Conservation (phyloP, 2,113 vertebrate species). For the Clinocottus analis region DNA sequence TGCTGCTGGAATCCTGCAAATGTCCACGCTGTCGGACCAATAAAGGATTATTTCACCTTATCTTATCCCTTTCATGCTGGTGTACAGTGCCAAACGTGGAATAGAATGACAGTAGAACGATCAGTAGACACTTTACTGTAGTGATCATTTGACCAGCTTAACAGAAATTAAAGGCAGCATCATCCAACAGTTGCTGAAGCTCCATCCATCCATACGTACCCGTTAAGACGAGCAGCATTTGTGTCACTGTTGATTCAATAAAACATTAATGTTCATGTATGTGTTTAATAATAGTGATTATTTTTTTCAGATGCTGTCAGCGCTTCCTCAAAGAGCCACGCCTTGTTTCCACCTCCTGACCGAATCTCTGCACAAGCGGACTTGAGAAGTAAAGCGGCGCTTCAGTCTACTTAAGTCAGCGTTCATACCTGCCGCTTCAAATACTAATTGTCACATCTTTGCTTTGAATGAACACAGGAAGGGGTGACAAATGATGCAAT, state of each 20-base stretch:
- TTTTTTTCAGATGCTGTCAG: background rate
- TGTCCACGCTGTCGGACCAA: too few species aligned
- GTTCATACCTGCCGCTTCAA: conserved; percentile 10
- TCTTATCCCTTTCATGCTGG: background rate
- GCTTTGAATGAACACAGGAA: conserved; percentile 22
- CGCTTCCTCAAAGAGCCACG: background rate
- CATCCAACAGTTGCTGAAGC: background rate
- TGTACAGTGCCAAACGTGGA: background rate
- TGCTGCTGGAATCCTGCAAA: too few species aligned
- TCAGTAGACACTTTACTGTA: background rate
- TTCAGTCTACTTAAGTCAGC: background rate
- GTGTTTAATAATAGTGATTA: background rate
- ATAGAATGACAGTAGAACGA: background rate
- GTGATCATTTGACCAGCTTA: background rate
- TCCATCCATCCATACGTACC: background rate
- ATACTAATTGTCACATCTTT: conserved; percentile 30
- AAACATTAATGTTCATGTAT: background rate
- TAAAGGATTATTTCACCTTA: background rate
- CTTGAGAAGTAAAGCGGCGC: background rate
- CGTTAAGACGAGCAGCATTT: background rate
- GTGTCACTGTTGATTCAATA: background rate
- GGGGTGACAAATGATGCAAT: conserved; percentile 48
- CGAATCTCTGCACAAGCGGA: background rate
- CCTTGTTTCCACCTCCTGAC: background rate
- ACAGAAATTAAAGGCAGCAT: background rate